A percentile compares a stretch with the other conserved stretches of the same genome.
Evolutionary conservation across 2,888 invertebrate species (phyloP).

Genomic region (Lagria hirta): DNA sequence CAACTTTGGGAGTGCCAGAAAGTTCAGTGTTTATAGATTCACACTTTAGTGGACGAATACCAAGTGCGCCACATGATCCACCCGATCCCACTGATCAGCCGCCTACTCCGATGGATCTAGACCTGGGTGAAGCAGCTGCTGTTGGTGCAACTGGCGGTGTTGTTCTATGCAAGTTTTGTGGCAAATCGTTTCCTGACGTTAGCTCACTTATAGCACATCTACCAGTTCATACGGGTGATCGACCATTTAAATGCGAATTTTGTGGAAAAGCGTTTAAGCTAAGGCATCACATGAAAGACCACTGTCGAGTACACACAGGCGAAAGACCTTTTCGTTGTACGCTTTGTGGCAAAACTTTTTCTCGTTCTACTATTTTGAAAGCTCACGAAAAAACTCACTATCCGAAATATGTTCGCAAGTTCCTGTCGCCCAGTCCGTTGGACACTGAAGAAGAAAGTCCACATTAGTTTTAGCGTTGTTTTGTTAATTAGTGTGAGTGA

Average conservation of each 20-base stretch:
- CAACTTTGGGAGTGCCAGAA: constrained; percentile 54
- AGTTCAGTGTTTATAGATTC: constrained; percentile 45
- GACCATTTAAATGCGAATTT: constrained; percentile 92
- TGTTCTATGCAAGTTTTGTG: constrained; percentile 89
- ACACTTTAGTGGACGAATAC: constrained; percentile 53
- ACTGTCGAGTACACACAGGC: constrained; percentile 89
- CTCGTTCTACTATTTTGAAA: constrained; percentile 85
- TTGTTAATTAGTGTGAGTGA: too few species aligned
- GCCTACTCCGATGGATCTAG: constrained; percentile 63
- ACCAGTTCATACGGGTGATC: constrained; percentile 86
- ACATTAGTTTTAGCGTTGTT: constrained; percentile 59
- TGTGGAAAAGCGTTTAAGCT: constrained; percentile 92
- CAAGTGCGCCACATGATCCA: constrained; percentile 50
- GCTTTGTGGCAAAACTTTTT: constrained; percentile 88
- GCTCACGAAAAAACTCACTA: constrained; percentile 93
- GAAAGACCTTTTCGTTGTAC: constrained; percentile 88
- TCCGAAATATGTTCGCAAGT: constrained; percentile 88
- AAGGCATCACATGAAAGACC: constrained; percentile 92
- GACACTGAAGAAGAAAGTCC: constrained; percentile 79
- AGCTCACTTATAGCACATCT: constrained; percentile 84
- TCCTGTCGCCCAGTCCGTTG: constrained; percentile 82
- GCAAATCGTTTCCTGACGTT: constrained; percentile 89
- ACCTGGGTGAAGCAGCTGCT: constrained; percentile 63
- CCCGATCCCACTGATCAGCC: constrained; percentile 57
- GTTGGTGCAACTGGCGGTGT: constrained; percentile 58